Conservation (phyloP, 2,888 invertebrate genomes). For the Willowsia nigromaculata region DNA sequence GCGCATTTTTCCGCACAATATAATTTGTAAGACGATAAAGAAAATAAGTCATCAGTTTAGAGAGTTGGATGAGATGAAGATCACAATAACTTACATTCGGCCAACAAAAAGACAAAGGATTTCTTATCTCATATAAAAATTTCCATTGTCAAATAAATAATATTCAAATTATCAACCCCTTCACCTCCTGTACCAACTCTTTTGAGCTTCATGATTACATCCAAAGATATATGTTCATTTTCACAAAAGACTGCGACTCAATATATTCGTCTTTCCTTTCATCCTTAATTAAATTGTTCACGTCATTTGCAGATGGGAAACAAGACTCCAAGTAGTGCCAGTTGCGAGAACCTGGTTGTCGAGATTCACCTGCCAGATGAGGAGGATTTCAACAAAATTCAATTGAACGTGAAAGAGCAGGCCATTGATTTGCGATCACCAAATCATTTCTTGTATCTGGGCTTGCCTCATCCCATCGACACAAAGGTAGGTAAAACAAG, state of each 20-base stretch:
- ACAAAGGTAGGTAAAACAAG: conserved; percentile 81
- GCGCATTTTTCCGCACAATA: no score
- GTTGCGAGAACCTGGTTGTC: conserved; percentile 93
- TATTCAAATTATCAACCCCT: conserved; percentile 17
- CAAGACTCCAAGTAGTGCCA: conserved; percentile 88
- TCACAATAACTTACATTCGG: not conserved
- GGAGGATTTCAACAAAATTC: conserved; percentile 86
- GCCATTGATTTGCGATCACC: conserved; percentile 85
- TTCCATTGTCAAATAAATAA: conserved; percentile 63
- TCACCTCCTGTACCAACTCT: not conserved
- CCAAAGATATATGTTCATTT: not conserved
- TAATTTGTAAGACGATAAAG: not conserved
- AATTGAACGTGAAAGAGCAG: conserved; percentile 84
- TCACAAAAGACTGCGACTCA: not conserved
- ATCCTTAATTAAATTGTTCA: conserved; percentile 18
- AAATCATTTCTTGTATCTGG: conserved; percentile 86
- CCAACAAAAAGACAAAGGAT: conserved; percentile 7
- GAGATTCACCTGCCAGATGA: conserved; percentile 89
- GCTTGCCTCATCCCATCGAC: conserved; percentile 90
- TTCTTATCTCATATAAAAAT: not conserved
- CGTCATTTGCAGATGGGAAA: conserved; percentile 86
- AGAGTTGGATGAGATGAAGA: not conserved
- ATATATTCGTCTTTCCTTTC: not conserved
- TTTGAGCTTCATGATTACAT: not conserved
- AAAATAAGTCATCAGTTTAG: conserved; percentile 28